Evolutionary conservation across 2,113 vertebrate genomes (phyloP).

Genomic region (Pseudopodoces humilis): DNA sequence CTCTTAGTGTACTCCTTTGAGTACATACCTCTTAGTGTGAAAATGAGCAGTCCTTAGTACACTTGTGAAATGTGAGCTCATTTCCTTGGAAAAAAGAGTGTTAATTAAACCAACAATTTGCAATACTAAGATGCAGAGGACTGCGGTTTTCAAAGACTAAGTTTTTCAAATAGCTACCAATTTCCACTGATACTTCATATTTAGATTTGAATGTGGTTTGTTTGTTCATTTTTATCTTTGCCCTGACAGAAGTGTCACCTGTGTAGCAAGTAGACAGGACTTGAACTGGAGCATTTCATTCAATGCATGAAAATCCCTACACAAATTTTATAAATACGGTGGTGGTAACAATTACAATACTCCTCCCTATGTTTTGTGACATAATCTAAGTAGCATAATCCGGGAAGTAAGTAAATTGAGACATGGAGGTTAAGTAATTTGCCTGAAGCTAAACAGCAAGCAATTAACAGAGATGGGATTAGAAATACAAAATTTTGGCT

Average conservation of each 20-base stretch:
- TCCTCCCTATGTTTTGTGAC: not conserved
- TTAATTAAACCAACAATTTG: conserved; percentile 29
- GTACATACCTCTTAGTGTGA: not conserved
- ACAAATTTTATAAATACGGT: not conserved
- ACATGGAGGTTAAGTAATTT: conserved; percentile 24
- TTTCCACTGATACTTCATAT: not conserved
- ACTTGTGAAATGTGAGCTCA: not conserved
- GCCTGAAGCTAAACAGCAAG: conserved; percentile 7
- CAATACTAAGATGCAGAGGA: not conserved
- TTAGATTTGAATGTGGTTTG: not conserved
- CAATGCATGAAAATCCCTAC: not conserved
- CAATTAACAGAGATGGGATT: conserved; percentile 29
- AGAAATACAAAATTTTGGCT: conserved; percentile 18
- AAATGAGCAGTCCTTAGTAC: not conserved
- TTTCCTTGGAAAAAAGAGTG: conserved; percentile 1
- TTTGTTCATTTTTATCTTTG: not conserved
- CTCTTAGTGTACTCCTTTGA: not conserved
- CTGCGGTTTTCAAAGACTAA: not conserved
- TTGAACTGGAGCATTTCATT: not conserved
- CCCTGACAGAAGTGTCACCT: not conserved
- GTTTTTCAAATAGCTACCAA: not conserved
- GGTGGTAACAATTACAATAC: not conserved
- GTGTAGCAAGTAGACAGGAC: not conserved
- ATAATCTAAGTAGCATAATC: conserved; percentile 2
- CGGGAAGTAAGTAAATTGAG: conserved; percentile 21